Conservation (phyloP, 2,113 vertebrate genomes). For the Gavia stellata region DNA sequence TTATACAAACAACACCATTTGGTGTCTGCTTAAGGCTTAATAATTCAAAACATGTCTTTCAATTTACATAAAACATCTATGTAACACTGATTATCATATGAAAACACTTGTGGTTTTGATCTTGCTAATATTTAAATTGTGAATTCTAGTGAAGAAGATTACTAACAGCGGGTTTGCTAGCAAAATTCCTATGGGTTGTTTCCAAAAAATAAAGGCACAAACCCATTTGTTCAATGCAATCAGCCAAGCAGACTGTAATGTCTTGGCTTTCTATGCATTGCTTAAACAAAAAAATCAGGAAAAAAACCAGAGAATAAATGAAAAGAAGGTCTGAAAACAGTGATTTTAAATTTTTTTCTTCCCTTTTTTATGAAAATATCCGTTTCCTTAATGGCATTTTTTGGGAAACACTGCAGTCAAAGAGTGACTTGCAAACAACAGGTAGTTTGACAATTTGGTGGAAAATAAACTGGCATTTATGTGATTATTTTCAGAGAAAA, state of each 20-base stretch:
- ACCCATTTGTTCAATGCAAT: background rate
- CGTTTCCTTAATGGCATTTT: background rate
- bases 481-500: background rate
- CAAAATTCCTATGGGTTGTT: background rate
- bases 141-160: background rate
- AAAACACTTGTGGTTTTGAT: background rate
- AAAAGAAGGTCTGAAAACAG: background rate
- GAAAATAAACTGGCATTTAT: background rate
- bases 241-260: conserved; percentile 1
- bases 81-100: background rate
- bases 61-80: background rate
- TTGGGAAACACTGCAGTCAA: background rate
- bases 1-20: background rate
- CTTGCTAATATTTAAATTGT: background rate
- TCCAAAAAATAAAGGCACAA: background rate
- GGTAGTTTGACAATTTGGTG: background rate
- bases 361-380: background rate
- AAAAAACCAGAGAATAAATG: background rate
- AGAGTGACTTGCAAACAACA: background rate
- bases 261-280: background rate
- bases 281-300: background rate
- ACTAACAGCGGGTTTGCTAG: background rate
- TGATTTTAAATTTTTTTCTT: background rate
- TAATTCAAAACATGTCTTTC: background rate
- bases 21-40: background rate